These are phyloP conservation scores for Caenorhabditis japonica DNA, from an alignment of 2,888 invertebrate species.

Conservation along the genomic window DNA sequence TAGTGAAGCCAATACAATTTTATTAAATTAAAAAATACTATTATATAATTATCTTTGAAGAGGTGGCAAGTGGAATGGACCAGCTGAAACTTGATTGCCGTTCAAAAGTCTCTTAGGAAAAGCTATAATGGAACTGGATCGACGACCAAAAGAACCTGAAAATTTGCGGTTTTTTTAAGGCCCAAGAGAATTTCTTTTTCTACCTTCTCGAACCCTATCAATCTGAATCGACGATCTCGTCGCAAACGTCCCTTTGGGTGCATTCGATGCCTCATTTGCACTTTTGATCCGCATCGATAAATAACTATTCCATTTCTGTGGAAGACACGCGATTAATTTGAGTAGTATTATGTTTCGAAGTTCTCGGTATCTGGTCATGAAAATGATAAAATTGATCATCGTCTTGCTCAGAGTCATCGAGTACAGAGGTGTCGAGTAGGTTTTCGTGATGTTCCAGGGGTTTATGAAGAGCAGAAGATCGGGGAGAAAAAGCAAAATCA, in stretches of 20 bases:
- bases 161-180: background rate
- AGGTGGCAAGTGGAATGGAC: constrained; percentile 11
- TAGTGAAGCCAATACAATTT: too few species aligned
- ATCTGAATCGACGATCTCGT: constrained; percentile 31
- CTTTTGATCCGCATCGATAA: constrained; percentile 15
- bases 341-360: constrained; percentile 46
- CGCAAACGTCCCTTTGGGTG: constrained; percentile 32
- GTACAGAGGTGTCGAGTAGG: constrained; percentile 56
- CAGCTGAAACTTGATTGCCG: background rate
- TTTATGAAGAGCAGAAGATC: constrained; percentile 55
- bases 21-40: background rate
- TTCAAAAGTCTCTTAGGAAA: background rate
- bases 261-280: constrained; percentile 32
- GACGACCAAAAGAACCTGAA: constrained; percentile 4
- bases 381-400: constrained; percentile 54
- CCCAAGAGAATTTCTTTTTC: background rate
- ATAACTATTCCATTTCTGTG: constrained; percentile 24
- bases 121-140: constrained; percentile 5
- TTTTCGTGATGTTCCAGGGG: constrained; percentile 49
- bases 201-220: constrained; percentile 17
- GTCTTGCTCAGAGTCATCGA: constrained; percentile 63
- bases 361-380: constrained; percentile 58
- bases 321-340: constrained; percentile 28
- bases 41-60: background rate
- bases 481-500: constrained; percentile 53